Percentiles rank a stretch among this genome's conserved stretches.
Evolutionary conservation across 2,888 invertebrate species (phyloP).

Genomic region (Drosophila cognata): DNA sequence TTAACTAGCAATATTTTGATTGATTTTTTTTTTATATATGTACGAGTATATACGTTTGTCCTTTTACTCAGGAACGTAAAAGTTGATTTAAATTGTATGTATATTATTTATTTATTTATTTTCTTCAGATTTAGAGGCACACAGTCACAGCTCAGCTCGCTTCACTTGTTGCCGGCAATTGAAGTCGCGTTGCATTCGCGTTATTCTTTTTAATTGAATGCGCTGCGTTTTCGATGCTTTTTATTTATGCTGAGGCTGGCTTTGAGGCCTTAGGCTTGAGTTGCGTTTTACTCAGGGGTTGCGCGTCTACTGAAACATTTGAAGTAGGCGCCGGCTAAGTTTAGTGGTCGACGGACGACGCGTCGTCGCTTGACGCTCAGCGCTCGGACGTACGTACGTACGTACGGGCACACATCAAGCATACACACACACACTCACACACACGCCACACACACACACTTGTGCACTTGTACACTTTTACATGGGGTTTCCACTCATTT

Average conservation of each 20-base stretch:
- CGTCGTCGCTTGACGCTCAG: conserved; percentile 40
- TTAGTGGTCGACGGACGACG: conserved; percentile 60
- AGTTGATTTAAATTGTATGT: not conserved
- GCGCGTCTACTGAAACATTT: conserved; percentile 80
- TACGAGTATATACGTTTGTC: not conserved
- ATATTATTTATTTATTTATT: not conserved
- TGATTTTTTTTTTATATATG: conserved; percentile 28
- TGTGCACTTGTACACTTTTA: conserved; percentile 18
- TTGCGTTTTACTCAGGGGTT: conserved; percentile 81
- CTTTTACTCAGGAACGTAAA: not conserved
- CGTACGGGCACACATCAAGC: conserved; percentile 14
- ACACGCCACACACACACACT: not conserved
- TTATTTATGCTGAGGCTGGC: conserved; percentile 34
- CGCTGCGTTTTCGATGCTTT: conserved; percentile 16
- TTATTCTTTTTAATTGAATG: conserved; percentile 13
- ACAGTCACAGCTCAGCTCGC: conserved; percentile 16
- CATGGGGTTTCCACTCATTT: conserved; percentile 65
- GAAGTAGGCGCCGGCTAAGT: conserved; percentile 74
- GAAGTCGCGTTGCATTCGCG: conserved; percentile 21
- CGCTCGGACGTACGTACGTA: conserved; percentile 47
- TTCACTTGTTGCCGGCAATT: conserved; percentile 45
- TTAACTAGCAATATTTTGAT: conserved; percentile 8
- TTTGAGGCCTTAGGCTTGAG: conserved; percentile 44
- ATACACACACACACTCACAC: conserved; percentile 24
- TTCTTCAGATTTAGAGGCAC: not conserved